These are phyloP conservation scores for Megaceryle alcyon DNA, from an alignment of 2,797 vertebrate genomes.

Conservation along the genomic window DNA sequence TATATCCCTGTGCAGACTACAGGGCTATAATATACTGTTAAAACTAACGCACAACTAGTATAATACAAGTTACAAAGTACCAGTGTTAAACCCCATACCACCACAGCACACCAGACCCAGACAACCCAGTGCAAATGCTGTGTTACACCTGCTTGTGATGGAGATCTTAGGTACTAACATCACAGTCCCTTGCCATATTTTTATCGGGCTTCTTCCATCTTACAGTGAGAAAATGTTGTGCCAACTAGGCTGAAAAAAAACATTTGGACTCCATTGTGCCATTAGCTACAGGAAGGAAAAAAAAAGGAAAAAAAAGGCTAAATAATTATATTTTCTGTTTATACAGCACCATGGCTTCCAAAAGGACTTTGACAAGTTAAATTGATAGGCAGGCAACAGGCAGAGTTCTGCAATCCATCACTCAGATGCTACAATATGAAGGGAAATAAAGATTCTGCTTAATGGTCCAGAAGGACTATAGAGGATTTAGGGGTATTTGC, in stretches of 20 bases:
- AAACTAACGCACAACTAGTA: background rate
- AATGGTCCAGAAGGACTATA: background rate
- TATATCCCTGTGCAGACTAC: background rate
- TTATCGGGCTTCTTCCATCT: background rate
- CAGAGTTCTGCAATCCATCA: background rate
- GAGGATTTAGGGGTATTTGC: background rate
- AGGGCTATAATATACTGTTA: background rate
- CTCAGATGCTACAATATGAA: background rate
- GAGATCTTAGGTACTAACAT: background rate
- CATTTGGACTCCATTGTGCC: background rate
- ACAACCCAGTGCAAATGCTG: background rate
- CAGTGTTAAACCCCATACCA: background rate
- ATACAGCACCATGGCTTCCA: background rate
- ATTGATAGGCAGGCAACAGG: background rate
- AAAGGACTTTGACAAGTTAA: background rate
- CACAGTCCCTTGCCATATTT: background rate
- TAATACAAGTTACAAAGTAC: background rate
- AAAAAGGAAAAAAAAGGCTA: background rate
- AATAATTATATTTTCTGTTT: background rate
- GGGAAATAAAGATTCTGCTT: background rate
- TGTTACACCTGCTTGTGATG: background rate
- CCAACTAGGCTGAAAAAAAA: background rate
- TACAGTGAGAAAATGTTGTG: background rate
- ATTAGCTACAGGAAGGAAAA: background rate
- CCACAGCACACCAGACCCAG: background rate